A percentile compares a stretch with the other conserved stretches of the same genome.
These are phyloP conservation scores for Galleria mellonella DNA, from an alignment of 1,140 invertebrate genomes.

Conservation along the genomic window DNA sequence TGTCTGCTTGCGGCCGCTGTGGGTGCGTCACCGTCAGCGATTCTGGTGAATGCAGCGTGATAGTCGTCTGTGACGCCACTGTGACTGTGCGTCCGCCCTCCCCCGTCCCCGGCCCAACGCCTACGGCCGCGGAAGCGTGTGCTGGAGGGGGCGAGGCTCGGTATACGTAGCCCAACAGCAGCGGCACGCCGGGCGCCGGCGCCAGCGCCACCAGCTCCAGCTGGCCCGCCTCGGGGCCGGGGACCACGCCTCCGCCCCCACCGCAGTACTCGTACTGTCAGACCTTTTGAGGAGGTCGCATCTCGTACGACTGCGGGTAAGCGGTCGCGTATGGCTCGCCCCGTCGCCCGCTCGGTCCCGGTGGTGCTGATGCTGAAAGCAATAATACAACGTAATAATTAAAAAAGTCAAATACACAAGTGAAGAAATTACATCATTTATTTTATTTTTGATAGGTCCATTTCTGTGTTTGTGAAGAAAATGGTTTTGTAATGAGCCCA, in stretches of 20 bases:
- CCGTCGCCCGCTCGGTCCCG: constrained; percentile 44
- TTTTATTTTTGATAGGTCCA: no score
- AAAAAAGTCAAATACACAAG: no score
- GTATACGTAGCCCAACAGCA: constrained; percentile 51
- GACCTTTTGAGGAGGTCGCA: constrained; percentile 63
- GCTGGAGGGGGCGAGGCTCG: constrained; percentile 14
- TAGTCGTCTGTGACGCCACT: constrained; percentile 59
- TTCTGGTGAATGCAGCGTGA: constrained; percentile 60
- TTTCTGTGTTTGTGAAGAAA: no score
- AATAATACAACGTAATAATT: no score
- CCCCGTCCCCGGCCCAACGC: not conserved
- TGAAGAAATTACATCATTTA: no score
- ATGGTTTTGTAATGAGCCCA: no score
- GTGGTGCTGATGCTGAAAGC: constrained; percentile 40
- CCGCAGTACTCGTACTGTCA: constrained; percentile 51
- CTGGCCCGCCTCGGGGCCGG: constrained; percentile 1
- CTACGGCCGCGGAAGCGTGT: constrained; percentile 4
- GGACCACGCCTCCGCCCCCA: constrained; percentile 1
- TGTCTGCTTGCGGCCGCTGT: constrained; percentile 13
- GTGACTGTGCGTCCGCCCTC: constrained; percentile 26
- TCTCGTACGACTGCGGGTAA: constrained; percentile 65
- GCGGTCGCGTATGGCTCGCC: constrained; percentile 64
- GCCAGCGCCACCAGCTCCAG: constrained; percentile 38
- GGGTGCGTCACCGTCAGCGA: constrained; percentile 35
- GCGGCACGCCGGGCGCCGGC: constrained; percentile 40